Base-by-base conservation (phyloP, 2,888 invertebrate species). In the Sphinx pinastri region DNA sequence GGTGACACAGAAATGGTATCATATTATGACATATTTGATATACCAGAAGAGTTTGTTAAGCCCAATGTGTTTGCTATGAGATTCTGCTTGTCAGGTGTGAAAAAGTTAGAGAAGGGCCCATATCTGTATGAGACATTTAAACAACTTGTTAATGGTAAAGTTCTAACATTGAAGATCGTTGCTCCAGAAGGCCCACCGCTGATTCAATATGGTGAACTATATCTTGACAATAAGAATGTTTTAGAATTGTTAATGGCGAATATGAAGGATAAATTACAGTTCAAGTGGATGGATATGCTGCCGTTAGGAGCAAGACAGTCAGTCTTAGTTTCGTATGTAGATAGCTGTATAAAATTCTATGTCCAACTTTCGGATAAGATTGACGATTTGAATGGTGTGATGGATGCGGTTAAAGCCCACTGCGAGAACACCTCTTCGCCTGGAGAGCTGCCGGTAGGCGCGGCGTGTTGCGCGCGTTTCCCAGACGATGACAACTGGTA, bases 401-500 rank as follows among this genome's bases (percentile, higher is more conserved):
- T 97, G 97, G 94, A 94, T 51, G 95, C 95, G 57, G 94, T 98
- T 70, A 95, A 95, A 73, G 82, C 87, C 1, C 95, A 95, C 73
- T 96, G 96, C 81, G 92, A 94, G 76, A 92, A 84, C 69, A 95
- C 94, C 68, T 81, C 85, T 0, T 83, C 91, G 0, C 91, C 93
- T 67, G 85, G 90, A 5, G 87, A 95, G 52, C 78, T 96, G 6
- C 92, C 94, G 2, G 84, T 94, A 6, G 96, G 96, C 0, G 91
- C 95, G 10, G 96, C 97, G 0, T 97, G 97, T 81, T 96, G 96
- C 76, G 98, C 99, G 0, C 95, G 96, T 71, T 99, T 97, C 84
- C 95, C 96, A 66, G 95, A 92, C 67, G 98, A 98, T 88, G 95
- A 95, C 49, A 96, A 97, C 82, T 99, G 99, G 99, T 99, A 99